Evolutionary conservation across 2,113 vertebrate species (phyloP).

Genomic region (Cinclus mexicanus): DNA sequence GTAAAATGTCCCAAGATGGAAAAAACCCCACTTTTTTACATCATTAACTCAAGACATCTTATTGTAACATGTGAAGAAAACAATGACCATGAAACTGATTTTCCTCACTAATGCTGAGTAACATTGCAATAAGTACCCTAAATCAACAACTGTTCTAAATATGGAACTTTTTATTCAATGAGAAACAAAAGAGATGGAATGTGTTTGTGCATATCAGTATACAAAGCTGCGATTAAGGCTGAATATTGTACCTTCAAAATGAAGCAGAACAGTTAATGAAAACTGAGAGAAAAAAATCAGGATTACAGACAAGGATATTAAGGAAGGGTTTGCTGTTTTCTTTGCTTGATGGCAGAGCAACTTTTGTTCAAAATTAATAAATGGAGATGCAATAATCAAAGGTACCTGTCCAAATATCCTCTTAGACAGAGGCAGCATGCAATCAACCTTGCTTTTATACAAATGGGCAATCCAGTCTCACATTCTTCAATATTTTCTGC

Average conservation of each 20-base stretch:
- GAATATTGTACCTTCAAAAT: neutral
- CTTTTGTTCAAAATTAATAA: neutral
- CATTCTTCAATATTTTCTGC: neutral
- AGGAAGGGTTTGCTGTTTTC: neutral
- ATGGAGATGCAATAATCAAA: neutral
- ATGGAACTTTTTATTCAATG: neutral
- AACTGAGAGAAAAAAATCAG: neutral
- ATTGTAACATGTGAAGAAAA: neutral
- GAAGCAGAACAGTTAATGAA: neutral
- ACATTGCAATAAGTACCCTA: neutral
- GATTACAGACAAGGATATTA: neutral
- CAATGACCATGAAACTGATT: neutral
- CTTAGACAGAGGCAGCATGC: neutral
- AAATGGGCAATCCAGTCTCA: neutral
- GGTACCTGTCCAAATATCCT: neutral
- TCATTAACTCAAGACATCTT: neutral
- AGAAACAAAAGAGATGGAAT: neutral
- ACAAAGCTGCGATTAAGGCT: slow-evolving; percentile 1
- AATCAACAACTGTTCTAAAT: neutral
- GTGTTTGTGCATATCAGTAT: neutral
- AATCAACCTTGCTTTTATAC: neutral
- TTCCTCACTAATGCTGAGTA: neutral
- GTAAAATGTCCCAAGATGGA: neutral
- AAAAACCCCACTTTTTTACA: neutral
- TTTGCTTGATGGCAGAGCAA: neutral